Base-by-base conservation (phyloP, 1,140 invertebrate species). In the Pissodes strobi region DNA sequence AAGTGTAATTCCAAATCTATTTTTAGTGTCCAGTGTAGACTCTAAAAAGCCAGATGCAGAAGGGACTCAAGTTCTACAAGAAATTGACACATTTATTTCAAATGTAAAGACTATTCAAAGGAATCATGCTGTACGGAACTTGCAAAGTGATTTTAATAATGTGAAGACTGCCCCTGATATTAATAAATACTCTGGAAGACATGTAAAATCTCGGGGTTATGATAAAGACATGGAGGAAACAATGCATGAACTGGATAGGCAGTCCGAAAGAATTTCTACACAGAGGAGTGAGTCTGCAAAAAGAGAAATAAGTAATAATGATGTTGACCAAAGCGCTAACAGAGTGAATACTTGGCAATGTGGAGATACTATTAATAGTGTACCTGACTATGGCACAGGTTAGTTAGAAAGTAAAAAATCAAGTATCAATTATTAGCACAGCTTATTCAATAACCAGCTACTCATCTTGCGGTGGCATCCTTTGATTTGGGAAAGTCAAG, bases 51-150 rank as follows among this genome's bases (percentile, higher is more conserved):
- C 57, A 66, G 15, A 52, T 45, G n/a, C n/a, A n/a, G 79, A 76
- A 70, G 79, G 82, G 59, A 79, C 76, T 68, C 68, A 79, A 38
- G 74, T 83, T 22, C 66, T 83, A 1, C 72, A 78, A 63, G 82
- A 83, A 79, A 83, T 83, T 62, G 82, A 84, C 67, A 79, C 79
- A 25, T 84, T 83, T 74, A 64, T 83, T 37, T 80, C 78, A 34
- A 82, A 79, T 76, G 82, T 83, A 2, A 80, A 83, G 62, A 74
- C 77, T 3, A 81, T 82, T 68, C 78, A 83, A 48, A 62, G 64
- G 30, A 62, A 60, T 43, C 65, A 71, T 46, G 51, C 68, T 9
- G 70, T 59, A 17, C 65, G 68, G 51, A 74, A 69, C 59, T 65
- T 73, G 43, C 59, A 72, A 37, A 66, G 18, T 52, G 64, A 69